Percentiles rank a stretch among this genome's conserved stretches.
Evolutionary conservation across 2,113 vertebrate species (phyloP).

Genomic region (Panthera tigris): DNA sequence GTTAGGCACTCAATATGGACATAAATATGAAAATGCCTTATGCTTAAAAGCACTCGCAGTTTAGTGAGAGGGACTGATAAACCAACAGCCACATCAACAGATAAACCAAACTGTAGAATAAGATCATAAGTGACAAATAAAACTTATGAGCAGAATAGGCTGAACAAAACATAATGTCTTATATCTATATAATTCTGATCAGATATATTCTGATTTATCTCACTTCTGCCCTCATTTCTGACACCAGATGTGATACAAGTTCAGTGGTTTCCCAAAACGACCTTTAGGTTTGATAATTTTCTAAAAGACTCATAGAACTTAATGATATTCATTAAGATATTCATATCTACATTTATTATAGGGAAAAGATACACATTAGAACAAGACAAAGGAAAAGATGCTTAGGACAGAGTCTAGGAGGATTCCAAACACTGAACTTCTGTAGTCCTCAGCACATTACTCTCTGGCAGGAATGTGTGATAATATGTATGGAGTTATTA

Average conservation of each 20-base stretch:
- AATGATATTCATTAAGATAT: neutral
- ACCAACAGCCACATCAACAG: neutral
- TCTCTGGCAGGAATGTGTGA: neutral
- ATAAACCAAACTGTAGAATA: neutral
- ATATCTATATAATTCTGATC: neutral
- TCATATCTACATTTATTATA: neutral
- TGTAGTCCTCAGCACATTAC: neutral
- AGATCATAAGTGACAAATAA: neutral
- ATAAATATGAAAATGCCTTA: neutral
- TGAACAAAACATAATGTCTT: neutral
- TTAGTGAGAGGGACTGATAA: neutral
- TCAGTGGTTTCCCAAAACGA: neutral
- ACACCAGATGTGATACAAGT: neutral
- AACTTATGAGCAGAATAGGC: neutral
- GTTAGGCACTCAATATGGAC: neutral
- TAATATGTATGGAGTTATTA: neutral
- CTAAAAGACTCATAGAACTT: neutral
- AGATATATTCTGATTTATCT: neutral
- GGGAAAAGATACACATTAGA: neutral
- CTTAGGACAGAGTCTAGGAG: neutral
- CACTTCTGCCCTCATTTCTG: neutral
- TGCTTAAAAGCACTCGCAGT: neutral
- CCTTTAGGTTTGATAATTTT: neutral
- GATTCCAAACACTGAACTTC: neutral
- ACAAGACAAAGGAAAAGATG: neutral